These are phyloP conservation scores for Arctia plantaginis DNA, from an alignment of 2,888 invertebrate genomes.

Conservation along the genomic window DNA sequence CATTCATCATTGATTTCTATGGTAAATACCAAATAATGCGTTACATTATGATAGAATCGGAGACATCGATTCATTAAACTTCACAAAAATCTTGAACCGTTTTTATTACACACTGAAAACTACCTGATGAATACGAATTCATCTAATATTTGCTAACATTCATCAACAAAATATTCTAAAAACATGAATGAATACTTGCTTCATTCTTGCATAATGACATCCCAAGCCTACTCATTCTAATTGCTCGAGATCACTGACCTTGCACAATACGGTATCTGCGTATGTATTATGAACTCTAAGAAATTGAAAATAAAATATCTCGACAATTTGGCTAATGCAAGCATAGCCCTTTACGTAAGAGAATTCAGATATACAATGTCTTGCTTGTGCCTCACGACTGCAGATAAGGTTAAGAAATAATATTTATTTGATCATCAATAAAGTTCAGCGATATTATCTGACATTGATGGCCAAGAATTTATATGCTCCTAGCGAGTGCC, in stretches of 20 bases:
- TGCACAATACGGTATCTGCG: slow-evolving; percentile 38
- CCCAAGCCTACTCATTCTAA: slow-evolving; percentile 33
- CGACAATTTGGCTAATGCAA: slow-evolving; percentile 44
- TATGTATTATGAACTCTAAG: slow-evolving; percentile 32
- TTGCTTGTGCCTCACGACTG: slow-evolving; percentile 49
- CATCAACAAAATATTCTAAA: neutral
- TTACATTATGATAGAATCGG: neutral
- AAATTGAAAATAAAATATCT: slow-evolving; percentile 44
- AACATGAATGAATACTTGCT: slow-evolving; percentile 13
- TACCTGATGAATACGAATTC: neutral
- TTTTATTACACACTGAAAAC: neutral
- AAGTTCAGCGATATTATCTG: slow-evolving; percentile 30
- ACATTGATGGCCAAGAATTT: slow-evolving; percentile 8
- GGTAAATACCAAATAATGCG: neutral
- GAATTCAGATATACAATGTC: slow-evolving; percentile 58
- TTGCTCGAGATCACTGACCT: slow-evolving; percentile 45
- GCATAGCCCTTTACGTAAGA: slow-evolving; percentile 58
- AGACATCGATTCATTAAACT: neutral
- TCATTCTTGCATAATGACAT: slow-evolving; percentile 35
- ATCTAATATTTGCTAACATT: neutral
- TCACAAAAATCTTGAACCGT: neutral
- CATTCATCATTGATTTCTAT: neutral
- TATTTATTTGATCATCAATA: slow-evolving; percentile 36
- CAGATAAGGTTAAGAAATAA: slow-evolving; percentile 59
- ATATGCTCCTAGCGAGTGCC: neutral